phyloP scores from a whole-genome alignment of 2,797 vertebrate genomes.

The Chloroceryle amazona region DNA sequence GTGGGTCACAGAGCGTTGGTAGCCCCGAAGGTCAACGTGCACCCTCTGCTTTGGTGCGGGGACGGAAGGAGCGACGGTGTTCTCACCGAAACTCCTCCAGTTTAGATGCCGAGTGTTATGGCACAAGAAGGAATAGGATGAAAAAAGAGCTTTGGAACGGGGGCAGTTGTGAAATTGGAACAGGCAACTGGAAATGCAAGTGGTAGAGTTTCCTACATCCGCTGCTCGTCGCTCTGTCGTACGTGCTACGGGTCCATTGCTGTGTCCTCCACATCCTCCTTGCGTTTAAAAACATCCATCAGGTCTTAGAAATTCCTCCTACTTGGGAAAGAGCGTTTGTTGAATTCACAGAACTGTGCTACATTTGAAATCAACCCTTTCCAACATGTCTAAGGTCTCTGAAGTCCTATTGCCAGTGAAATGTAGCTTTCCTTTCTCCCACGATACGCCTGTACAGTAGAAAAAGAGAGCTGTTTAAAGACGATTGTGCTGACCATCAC shows the following conservation, averaged over 20 bases:
- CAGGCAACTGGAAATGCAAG: conserved; percentile 9
- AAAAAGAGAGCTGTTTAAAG: background rate
- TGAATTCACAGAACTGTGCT: background rate
- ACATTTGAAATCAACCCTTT: background rate
- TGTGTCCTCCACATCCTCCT: background rate
- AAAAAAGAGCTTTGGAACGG: background rate
- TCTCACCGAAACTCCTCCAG: background rate
- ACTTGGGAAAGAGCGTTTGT: background rate
- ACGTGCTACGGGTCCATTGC: accelerated
- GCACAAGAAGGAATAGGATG: background rate
- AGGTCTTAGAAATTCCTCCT: background rate
- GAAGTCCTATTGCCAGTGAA: background rate
- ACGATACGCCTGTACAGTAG: background rate
- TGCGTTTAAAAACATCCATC: background rate
- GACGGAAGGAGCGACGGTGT: background rate
- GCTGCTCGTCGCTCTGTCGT: background rate
- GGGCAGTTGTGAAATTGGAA: background rate
- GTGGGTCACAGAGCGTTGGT: background rate
- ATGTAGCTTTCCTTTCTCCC: conserved; percentile 13
- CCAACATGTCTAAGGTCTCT: background rate
- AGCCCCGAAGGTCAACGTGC: accelerated
- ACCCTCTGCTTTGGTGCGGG: background rate
- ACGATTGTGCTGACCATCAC: background rate
- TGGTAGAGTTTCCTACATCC: background rate
- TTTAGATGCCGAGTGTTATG: accelerated